Conservation (phyloP, 2,797 vertebrate genomes). For the Scolopax rusticola region DNA sequence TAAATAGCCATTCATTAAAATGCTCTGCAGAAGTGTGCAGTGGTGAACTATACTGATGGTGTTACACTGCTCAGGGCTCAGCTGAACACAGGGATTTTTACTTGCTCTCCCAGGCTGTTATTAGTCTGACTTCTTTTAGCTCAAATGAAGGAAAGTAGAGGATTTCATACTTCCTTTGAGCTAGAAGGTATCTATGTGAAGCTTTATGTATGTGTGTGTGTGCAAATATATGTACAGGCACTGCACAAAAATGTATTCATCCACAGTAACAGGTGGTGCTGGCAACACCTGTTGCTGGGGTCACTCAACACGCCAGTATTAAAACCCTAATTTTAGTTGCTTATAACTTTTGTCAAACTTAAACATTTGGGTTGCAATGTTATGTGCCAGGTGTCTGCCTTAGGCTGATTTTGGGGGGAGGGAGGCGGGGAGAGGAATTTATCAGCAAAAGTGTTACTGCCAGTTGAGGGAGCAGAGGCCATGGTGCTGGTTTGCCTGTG, state of each 20-base stretch:
- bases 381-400: slow-evolving; percentile 71
- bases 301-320: slow-evolving; percentile 61
- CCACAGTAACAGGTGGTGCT: slow-evolving; percentile 53
- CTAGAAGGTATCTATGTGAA: background rate
- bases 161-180: background rate
- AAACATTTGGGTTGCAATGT: slow-evolving; percentile 66
- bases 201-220: background rate
- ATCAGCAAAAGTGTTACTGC: slow-evolving; percentile 33
- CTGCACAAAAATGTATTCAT: slow-evolving; percentile 54
- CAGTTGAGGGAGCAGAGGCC: background rate
- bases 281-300: slow-evolving; percentile 60
- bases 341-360: slow-evolving; percentile 69
- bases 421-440: slow-evolving; percentile 29
- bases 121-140: background rate
- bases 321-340: slow-evolving; percentile 67
- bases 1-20: background rate
- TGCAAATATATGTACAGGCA: background rate
- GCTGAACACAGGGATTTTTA: background rate
- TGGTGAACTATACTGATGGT: background rate
- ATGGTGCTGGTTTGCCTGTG: background rate
- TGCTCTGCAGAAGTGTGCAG: background rate
- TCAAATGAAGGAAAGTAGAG: background rate
- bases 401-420: slow-evolving; percentile 42
- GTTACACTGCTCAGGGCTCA: background rate
- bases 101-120: background rate